Conservation (phyloP, 2,888 invertebrate species). For the Macaria notata region DNA sequence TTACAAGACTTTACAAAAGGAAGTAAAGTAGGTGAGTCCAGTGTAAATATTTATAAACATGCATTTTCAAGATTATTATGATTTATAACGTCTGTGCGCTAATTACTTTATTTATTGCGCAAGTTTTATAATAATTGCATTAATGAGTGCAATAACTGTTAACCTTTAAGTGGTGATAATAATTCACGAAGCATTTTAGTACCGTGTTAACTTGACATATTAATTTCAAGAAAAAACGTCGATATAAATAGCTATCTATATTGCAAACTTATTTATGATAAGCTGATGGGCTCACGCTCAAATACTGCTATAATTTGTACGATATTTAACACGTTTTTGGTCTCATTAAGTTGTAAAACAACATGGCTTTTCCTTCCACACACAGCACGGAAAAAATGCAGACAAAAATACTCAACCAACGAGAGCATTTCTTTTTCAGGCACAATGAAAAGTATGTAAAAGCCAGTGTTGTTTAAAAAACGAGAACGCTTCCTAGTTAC, state of each 20-base stretch:
- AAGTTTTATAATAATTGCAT: conserved; percentile 25
- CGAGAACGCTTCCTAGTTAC: conserved; percentile 46
- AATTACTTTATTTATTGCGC: conserved; percentile 13
- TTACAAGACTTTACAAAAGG: no score
- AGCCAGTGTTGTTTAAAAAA: conserved; percentile 24
- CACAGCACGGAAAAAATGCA: background rate
- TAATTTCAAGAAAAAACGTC: no score
- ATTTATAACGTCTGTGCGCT: conserved; percentile 7
- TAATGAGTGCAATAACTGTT: conserved; percentile 41
- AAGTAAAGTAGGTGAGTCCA: no score
- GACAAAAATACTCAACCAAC: background rate
- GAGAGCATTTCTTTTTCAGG: conserved; percentile 9
- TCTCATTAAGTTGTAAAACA: no score
- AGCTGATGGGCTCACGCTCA: no score
- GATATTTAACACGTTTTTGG: no score
- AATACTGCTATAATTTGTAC: no score
- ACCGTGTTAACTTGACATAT: no score
- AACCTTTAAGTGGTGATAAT: conserved; percentile 41
- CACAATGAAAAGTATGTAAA: background rate
- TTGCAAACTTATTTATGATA: background rate
- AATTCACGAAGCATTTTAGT: background rate
- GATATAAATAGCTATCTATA: background rate
- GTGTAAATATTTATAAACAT: background rate
- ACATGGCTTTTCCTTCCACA: conserved; percentile 1
- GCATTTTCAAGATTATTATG: conserved; percentile 5